Evolutionary conservation across 2,888 invertebrate genomes (phyloP).

Genomic region (Leptopilina drosophilae): DNA sequence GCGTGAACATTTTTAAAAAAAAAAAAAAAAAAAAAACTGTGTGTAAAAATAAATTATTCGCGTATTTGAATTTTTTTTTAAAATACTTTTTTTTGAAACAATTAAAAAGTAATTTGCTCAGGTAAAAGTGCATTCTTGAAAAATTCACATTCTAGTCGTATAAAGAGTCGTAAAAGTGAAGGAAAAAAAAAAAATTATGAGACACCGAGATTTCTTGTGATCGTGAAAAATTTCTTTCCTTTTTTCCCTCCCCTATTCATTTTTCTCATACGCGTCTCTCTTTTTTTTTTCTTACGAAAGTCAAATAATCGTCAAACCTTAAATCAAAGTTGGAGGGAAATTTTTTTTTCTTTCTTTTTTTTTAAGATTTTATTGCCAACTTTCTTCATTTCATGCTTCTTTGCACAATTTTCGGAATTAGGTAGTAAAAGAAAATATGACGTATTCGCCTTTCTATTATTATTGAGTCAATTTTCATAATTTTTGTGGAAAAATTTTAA

Average conservation of each 20-base stretch:
- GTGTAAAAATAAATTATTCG: constrained; percentile 21
- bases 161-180: background rate
- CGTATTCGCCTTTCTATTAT: background rate
- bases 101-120: constrained; percentile 16
- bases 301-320: constrained; percentile 25
- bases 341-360: no score
- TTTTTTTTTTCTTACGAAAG: constrained; percentile 1
- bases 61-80: background rate
- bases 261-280: background rate
- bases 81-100: background rate
- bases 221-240: constrained; percentile 1
- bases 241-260: background rate
- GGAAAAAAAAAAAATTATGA: no score
- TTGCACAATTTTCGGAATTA: background rate
- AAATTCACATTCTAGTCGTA: background rate
- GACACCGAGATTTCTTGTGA: background rate
- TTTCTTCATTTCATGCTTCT: constrained; percentile 14
- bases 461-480: constrained; percentile 2
- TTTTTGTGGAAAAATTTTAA: background rate
- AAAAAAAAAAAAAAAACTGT: background rate
- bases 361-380: background rate
- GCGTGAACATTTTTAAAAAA: background rate
- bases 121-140: constrained; percentile 19
- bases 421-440: constrained; percentile 7
- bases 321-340: background rate